Base-by-base conservation (phyloP, 2,113 vertebrate genomes). In the Brachypteracias leptosomus region DNA sequence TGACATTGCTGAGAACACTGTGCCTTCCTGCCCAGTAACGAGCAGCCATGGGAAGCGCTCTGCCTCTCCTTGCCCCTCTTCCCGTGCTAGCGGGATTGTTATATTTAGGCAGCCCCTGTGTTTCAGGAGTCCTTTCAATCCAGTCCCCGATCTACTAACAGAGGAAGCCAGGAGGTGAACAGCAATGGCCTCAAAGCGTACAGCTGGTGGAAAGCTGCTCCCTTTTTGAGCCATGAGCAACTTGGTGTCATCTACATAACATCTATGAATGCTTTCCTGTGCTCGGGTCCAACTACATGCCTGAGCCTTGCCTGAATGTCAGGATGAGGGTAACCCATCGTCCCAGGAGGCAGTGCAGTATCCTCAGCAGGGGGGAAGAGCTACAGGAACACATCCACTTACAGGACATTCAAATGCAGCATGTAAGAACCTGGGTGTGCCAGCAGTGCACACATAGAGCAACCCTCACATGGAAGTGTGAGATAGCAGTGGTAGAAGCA, bases 401-500 rank as follows among this genome's bases (percentile, higher is more conserved):
- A 11, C 13, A 15, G 1, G 13, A 66, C 33, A 66, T 24, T 40
- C n/a, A 19, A n/a, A 71, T 17, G 46, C 26, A 66, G 81, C 28
- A 44, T 18, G 7, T 17, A 58, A 66, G 52, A 63, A 57, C 22
- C 58, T 33, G 71, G 79, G 36, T 44, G 66, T 52, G 78, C 44
- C 5, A 0, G 78, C 70, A 88, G 62, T 0, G 33, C 57, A 81
- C 13, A 3, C 0, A 0, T 3, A 29, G 62, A 85, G 47, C 88
- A 80, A 35, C 80, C 51, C 21, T 62, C 51, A 16, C 35, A 26
- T 16, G 65, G 84, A 74, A 29, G 15, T 38, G 47, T 42, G 72
- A 92, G 76, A 84, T 22, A 62, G 38, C 1, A 2, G 22, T 21
- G n/a, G 77, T 71, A 63, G 58, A 67, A 91, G 66, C 49, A 76